Percentiles rank a stretch among this genome's conserved stretches.
Conservation (phyloP, 2,797 vertebrate genomes). For the Erpetoichthys calabaricus region DNA sequence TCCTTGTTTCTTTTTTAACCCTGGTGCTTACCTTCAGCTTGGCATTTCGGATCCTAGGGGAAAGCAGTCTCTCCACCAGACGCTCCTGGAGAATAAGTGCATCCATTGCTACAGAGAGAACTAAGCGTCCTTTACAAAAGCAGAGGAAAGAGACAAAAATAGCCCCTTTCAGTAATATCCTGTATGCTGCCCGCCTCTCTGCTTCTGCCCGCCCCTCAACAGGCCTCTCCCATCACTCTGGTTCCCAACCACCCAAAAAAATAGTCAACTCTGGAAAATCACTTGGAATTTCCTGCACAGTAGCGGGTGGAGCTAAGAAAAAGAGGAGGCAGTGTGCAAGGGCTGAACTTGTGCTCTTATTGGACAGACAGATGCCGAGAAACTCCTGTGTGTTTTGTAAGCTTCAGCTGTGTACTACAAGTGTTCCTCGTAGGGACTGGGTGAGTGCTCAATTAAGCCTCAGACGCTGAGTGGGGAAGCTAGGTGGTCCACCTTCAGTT, state of each 20-base stretch:
- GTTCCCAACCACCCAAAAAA: no score
- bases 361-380: no score
- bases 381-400: no score
- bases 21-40: conserved; percentile 66
- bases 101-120: conserved; percentile 59
- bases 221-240: no score
- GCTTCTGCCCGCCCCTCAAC: conserved; percentile 15
- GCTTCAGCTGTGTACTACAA: no score
- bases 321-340: conserved; percentile 8
- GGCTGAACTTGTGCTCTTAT: no score
- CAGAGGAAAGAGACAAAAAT: neutral
- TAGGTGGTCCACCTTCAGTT: no score
- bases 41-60: conserved; percentile 70
- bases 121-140: conserved; percentile 8
- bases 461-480: no score
- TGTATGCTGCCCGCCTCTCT: neutral
- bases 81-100: conserved; percentile 87
- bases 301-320: conserved; percentile 10
- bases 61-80: conserved; percentile 83
- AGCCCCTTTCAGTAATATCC: neutral
- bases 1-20: no score
- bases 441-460: no score
- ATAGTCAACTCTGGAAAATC: neutral
- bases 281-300: neutral
- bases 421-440: no score